phyloP scores from a whole-genome alignment of 1,140 invertebrate genomes.

The Cyclargus thomasi region DNA sequence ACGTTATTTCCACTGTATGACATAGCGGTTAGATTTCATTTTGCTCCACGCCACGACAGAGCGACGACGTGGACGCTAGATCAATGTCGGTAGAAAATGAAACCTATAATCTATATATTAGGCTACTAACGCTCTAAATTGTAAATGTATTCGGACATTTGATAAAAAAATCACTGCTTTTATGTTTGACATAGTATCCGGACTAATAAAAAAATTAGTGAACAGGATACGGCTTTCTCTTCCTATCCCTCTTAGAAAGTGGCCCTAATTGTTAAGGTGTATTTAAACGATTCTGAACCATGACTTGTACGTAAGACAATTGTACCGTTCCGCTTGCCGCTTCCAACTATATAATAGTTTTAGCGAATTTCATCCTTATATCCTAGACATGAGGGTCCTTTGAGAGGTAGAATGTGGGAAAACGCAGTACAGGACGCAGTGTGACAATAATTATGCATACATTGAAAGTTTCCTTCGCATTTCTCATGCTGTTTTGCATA shows the following conservation, averaged over 20 bases:
- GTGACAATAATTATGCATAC: slow-evolving; percentile 1
- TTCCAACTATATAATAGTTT: not conserved
- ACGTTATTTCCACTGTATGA: too few relatives aligned
- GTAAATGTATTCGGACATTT: too few relatives aligned
- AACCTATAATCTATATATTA: too few relatives aligned
- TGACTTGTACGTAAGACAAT: not conserved
- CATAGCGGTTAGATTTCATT: too few relatives aligned
- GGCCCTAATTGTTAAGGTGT: not conserved
- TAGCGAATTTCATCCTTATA: not conserved
- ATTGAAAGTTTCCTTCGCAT: not conserved
- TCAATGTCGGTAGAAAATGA: too few relatives aligned
- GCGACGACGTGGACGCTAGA: too few relatives aligned
- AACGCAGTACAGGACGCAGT: not conserved
- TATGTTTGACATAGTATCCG: too few relatives aligned
- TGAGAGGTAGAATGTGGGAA: not conserved
- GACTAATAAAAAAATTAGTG: too few relatives aligned
- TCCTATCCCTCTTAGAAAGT: not conserved
- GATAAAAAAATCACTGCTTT: too few relatives aligned
- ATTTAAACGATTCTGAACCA: not conserved
- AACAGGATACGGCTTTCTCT: too few relatives aligned
- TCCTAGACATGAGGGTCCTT: not conserved
- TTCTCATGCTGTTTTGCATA: slow-evolving; percentile 1
- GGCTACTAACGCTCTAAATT: too few relatives aligned
- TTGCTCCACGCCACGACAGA: too few relatives aligned
- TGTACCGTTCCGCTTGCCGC: not conserved